Evolutionary conservation across 2,888 invertebrate genomes (phyloP), one percentile per base, ranked within the genome.

Genomic region (Mechanitis mazaeus): DNA sequence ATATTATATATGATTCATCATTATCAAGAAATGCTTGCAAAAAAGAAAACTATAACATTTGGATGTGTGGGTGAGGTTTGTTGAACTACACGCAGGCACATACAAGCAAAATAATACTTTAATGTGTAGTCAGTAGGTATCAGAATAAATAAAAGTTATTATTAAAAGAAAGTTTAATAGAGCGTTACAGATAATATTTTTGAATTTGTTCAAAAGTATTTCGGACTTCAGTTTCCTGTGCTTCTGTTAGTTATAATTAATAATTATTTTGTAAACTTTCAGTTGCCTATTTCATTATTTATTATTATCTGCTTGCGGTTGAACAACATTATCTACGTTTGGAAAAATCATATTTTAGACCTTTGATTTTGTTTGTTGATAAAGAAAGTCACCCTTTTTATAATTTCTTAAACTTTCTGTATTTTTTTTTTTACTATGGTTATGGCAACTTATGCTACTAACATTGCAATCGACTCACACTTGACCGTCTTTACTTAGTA

Each of bases 1-100:
- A 81, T 79, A 79, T 20, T 20, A 75, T 74, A 72, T 75, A 71
- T 83, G 75, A 83, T 83, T 80, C 78, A 84, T 83, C 81, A 81
- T 78, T 77, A 76, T 72, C 79, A 79, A 80, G 80, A 84, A 83
- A 79, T 80, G 75, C 68, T 71, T 66, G 72, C 77, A 84, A 84
- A 85, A 85, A 81, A 77, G 73, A 75, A 75, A 76, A 75, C 72
- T 72, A 67, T 73, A 75, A 72, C 68, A 69, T 67, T 59, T 63
- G 60, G 69, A 69, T 60, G 74, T 80, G 83, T 84, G 81, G 81
- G 81, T 77, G 75, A 74, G 67, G 83, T 81, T 83, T 80, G 71
- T 79, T 81, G 82, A 84, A 84, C 83, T 72, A 62, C 55, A 50
- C 31, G 11, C 31, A 31, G 9, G 11, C 9, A 50, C 5, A 7